A percentile compares a stretch with the other conserved stretches of the same genome.
These are phyloP conservation scores for Nymphalis urticae DNA, from an alignment of 2,888 invertebrate species.

Conservation along the genomic window DNA sequence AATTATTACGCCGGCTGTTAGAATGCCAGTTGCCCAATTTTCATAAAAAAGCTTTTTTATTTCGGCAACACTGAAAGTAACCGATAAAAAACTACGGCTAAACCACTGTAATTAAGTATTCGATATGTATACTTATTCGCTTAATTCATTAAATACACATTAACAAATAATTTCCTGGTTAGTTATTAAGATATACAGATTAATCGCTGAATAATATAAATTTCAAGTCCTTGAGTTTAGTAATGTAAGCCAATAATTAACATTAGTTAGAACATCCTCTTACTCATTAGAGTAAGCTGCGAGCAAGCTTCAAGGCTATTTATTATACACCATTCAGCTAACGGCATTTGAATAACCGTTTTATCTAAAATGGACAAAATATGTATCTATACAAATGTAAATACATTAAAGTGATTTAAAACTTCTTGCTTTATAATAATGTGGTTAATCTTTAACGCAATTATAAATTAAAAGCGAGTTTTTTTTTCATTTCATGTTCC, in stretches of 20 bases:
- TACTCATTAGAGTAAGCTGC: slow-evolving; percentile 21
- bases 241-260: slow-evolving; percentile 24
- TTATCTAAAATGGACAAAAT: slow-evolving; percentile 1
- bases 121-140: not conserved
- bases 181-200: not conserved
- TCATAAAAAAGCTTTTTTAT: no score
- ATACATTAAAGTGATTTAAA: not conserved
- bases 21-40: no score
- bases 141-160: not conserved
- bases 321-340: slow-evolving; percentile 1
- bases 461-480: no score
- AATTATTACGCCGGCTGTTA: no score
- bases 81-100: no score
- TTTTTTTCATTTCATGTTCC: no score
- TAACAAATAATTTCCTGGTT: not conserved
- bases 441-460: no score
- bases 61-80: no score
- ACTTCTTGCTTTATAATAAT: no score
- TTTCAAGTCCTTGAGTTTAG: not conserved
- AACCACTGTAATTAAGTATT: not conserved
- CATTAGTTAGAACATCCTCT: slow-evolving; percentile 26
- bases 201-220: not conserved
- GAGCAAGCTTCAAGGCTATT: slow-evolving; percentile 7
- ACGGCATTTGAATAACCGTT: not conserved
- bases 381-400: not conserved